Conservation (phyloP, 2,113 vertebrate species). For the Eurypyga helias region DNA sequence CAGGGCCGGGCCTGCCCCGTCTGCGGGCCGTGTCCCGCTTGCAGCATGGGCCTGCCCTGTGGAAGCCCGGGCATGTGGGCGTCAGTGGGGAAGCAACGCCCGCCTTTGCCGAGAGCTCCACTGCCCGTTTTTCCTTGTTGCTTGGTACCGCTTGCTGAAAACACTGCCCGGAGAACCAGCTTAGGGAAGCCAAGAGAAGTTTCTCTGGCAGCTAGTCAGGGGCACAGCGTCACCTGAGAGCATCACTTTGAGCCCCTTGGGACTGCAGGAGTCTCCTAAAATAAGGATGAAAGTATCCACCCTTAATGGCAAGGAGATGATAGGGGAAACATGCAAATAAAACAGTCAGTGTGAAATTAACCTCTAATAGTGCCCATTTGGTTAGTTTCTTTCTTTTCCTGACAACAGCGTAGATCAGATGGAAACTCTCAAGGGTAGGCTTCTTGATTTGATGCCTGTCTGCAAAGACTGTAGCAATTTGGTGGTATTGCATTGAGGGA, state of each 20-base stretch:
- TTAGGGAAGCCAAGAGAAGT: fast-evolving
- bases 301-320: neutral
- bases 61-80: neutral
- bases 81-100: fast-evolving
- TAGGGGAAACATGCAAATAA: neutral
- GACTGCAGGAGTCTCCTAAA: neutral
- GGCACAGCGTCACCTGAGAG: fast-evolving
- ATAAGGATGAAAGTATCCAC: neutral
- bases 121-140: fast-evolving
- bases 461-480: fast-evolving
- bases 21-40: neutral
- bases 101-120: fast-evolving
- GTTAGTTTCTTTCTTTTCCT: fast-evolving
- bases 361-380: neutral
- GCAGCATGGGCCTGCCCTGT: neutral
- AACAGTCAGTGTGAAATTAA: fast-evolving
- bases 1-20: neutral
- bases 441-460: neutral
- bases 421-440: neutral
- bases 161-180: fast-evolving
- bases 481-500: neutral
- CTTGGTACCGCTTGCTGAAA: fast-evolving
- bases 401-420: neutral
- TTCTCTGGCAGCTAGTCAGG: neutral
- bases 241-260: fast-evolving